Conservation (phyloP, 2,888 invertebrate genomes). For the Holacanthella duospinosa region DNA sequence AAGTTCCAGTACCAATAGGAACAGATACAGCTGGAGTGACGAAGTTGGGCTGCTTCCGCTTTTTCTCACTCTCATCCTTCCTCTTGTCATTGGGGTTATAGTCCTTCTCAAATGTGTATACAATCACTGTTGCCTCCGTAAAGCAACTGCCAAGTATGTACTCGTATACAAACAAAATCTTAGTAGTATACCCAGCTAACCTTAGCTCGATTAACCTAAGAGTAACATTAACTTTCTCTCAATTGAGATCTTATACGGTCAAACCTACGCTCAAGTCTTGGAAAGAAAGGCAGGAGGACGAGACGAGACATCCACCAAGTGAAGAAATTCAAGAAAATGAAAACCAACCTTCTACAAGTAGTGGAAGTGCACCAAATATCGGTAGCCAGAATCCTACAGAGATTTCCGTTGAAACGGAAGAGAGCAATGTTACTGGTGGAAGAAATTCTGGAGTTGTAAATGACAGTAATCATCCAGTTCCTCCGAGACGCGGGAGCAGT, state of each 20-base stretch:
- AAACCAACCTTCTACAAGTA: background rate
- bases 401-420: slow-evolving; percentile 3
- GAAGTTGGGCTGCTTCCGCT: slow-evolving; percentile 28
- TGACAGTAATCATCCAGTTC: slow-evolving; percentile 33
- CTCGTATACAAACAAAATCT: slow-evolving; percentile 20
- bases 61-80: slow-evolving; percentile 31
- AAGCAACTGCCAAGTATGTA: slow-evolving; percentile 35
- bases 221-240: no score
- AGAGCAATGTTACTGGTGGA: no score
- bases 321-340: background rate
- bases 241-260: background rate
- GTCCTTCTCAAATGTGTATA: slow-evolving; percentile 35
- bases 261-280: background rate
- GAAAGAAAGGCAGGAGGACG: background rate
- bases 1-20: background rate
- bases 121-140: slow-evolving; percentile 34
- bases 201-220: no score
- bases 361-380: slow-evolving; percentile 7
- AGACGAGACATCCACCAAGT: background rate
- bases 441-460: no score
- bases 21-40: slow-evolving; percentile 9
- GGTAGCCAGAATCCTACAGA: background rate
- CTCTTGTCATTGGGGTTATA: slow-evolving; percentile 33
- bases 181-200: slow-evolving; percentile 1
- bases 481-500: slow-evolving; percentile 32